Evolutionary conservation across 2,797 vertebrate genomes (phyloP).

Genomic region (Rhinogobio ventralis): DNA sequence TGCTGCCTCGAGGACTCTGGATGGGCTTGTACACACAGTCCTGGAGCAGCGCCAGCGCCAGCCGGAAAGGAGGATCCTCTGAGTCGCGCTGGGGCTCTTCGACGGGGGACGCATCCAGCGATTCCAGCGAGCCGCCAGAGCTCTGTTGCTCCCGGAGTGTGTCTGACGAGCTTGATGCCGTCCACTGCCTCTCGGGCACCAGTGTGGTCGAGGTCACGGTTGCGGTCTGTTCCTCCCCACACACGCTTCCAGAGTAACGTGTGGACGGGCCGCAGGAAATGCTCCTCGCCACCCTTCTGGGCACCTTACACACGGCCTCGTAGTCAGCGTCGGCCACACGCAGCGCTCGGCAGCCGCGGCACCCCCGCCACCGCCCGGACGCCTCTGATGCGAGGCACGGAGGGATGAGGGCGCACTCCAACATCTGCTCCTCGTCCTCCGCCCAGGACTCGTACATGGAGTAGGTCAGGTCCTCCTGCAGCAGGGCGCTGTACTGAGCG

Average conservation of each 20-base stretch:
- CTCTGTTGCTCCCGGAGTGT: slow-evolving; percentile 80
- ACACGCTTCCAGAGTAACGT: slow-evolving; percentile 85
- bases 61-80: slow-evolving; percentile 62
- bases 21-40: slow-evolving; percentile 83
- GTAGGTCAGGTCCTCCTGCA: slow-evolving; percentile 90
- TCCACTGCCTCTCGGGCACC: slow-evolving; percentile 73
- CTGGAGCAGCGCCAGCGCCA: slow-evolving; percentile 80
- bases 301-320: slow-evolving; percentile 92
- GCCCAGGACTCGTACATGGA: slow-evolving; percentile 91
- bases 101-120: slow-evolving; percentile 74
- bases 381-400: slow-evolving; percentile 75
- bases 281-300: slow-evolving; percentile 84
- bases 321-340: slow-evolving; percentile 91
- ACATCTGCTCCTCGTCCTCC: slow-evolving; percentile 74
- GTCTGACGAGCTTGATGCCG: slow-evolving; percentile 81
- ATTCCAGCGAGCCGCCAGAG: slow-evolving; percentile 86
- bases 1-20: slow-evolving; percentile 83
- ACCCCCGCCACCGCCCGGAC: slow-evolving; percentile 77
- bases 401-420: slow-evolving; percentile 80
- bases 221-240: slow-evolving; percentile 82
- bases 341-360: slow-evolving; percentile 83
- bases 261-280: slow-evolving; percentile 82
- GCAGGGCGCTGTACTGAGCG: slow-evolving; percentile 80
- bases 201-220: slow-evolving; percentile 70
- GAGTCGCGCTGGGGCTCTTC: slow-evolving; percentile 15